Base-by-base conservation (phyloP, 2,113 vertebrate genomes). In the Ceuthmochares aereus region DNA sequence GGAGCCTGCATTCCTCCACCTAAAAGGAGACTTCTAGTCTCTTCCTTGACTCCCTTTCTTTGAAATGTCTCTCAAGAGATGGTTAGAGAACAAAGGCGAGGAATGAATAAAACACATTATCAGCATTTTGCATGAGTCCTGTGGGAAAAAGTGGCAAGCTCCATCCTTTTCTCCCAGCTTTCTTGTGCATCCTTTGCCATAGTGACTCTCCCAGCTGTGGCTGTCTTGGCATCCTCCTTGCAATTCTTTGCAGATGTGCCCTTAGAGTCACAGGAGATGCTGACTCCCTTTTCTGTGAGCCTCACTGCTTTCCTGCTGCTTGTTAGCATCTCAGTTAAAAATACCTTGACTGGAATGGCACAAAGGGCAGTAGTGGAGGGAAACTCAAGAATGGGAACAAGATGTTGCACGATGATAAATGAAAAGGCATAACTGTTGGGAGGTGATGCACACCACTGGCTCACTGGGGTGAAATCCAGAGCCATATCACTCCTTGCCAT, bases 11-110 rank as follows among this genome's bases (percentile, higher is more conserved):
- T 96, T 96, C 95, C 95, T 94, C 94, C 94, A 52, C 74, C 93
- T 96, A 80, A 97, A 96, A 94, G 94, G 94, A 96, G 96, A 96
- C 95, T 95, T 96, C 87, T 95, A 94, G 94, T 96, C 95, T 96
- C 89, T 95, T 97, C 91, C 91, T 95, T 18, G 3, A 67, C 95
- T 95, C 87, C 91, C 75, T 93, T 96, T 96, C 95, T 97, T 95
- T 97, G 95, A 97, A 97, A 96, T n/a, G 37, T 95, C 93, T 96
- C 95, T 96, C 91, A 90, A 87, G 87, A 96, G 91, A 97, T 96
- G 95, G 94, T 96, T 97, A 93, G 82, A 96, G 84, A 95, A 96
- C 96, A 96, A 96, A 96, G 88, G 82, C 7, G 2, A 82, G 55
- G 84, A 94, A 94, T 91, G 90, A 97, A 97, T 94, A 93, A 96